Evolutionary conservation across 2,888 invertebrate species (phyloP), one percentile per base, ranked within the genome.

Genomic region (Prosapia bicincta): DNA sequence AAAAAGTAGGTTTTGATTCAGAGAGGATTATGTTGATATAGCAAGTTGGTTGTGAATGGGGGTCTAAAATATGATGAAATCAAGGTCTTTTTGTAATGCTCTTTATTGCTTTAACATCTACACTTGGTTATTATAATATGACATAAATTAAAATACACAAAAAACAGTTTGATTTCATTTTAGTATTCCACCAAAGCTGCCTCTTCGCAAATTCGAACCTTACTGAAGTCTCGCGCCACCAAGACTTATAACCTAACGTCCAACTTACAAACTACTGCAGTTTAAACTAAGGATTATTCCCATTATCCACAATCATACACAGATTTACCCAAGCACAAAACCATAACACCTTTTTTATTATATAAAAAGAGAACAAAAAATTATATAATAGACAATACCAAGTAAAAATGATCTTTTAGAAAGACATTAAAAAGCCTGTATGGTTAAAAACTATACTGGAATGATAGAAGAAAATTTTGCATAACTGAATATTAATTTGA

Each of bases 151-250:
- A 69, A 74, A 69, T 54, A 13, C 69, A 54, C 69, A 54, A 74
- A 28, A 74, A 74, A 69, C 23, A 24, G 54, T 68, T 74, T 69
- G 25, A 69, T 74, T 43, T 26, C 74, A 69, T 74, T 69, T 69
- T 30, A 65, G 26, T 32, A 15, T 67, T 69, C 74, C 76, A 74
- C 72, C 73, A 76, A 76, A 76, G 76, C 76, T 76, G 76, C 76
- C 76, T 76, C 76, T 76, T 76, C 70, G 65, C 76, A 74, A 74
- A 74, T 74, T 74, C 74, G 74, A 74, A 74, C 54, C 20, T 54
- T 54, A 54, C 74, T 20, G 6, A 69, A 74, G 69, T 69, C 74
- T 69, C 69, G 74, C 74, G 74, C 74, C 74, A 74, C 74, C 74
- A 25, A 66, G 74, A 69, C 74, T 66, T 20, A 54, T 38, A 54